Base-by-base conservation (phyloP, 2,113 vertebrate genomes). In the Thymallus thymallus region DNA sequence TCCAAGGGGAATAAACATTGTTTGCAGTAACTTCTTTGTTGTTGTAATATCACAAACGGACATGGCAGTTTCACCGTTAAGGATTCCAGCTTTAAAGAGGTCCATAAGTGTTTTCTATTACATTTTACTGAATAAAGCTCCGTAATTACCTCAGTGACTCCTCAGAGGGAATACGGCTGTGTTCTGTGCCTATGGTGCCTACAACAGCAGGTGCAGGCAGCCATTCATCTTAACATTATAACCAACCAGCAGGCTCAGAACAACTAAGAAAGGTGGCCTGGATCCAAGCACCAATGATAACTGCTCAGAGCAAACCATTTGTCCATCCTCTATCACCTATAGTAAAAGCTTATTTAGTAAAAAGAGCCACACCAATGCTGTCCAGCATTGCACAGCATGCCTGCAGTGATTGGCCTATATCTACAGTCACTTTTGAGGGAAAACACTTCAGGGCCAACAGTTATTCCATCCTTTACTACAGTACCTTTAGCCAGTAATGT, bases 151-250 rank as follows among this genome's bases (percentile, higher is more conserved):
- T 67, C 30, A 75, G 77, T 24, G 4, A 13, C 9, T 41, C 35
- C 35, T 41, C 35, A 41, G 35, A 10, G 35, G 35, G 35, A 41
- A 41, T 41, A 41, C 9, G 0, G 35, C 35, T 41, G 35, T 41
- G 35, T 10, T 41, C 35, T 41, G 35, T 41, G 69, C 71, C 82
- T 76, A 22, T 26, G 72, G 55, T 55, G 65, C 56, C 74, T 72
- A 76, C 14, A 12, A 41, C 35, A 41, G 9, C 24, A 70, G 71
- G 56, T 62, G 26, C 51, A 73, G 75, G 73, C 70, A 71, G 63
- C 51, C 64, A 83, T 81, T 73, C 66, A 75, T 75, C n/a, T 80
- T 72, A 76, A 76, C 30, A 66, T 29, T 73, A 22, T 35, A 79
- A 46, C 72, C 78, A 69, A 68, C 32, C 41, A 60, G 64, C 56